phyloP scores from a whole-genome alignment of 2,797 vertebrate species.

The Helicolenus hilgendorfi region DNA sequence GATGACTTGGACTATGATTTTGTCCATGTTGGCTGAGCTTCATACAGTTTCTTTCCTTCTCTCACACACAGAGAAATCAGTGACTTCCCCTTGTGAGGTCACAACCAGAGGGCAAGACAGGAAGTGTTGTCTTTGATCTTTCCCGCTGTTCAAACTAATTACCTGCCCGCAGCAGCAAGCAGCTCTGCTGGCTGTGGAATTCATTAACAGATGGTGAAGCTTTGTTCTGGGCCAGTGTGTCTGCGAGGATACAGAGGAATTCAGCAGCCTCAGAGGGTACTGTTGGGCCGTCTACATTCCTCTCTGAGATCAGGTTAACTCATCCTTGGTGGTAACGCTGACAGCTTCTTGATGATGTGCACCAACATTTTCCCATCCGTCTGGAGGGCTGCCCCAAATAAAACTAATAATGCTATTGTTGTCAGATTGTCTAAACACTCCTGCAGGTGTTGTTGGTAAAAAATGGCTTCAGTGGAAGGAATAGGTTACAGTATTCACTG shows the following conservation, averaged over 20 bases:
- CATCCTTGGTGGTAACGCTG: neutral
- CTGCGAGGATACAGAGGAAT: slow-evolving; percentile 55
- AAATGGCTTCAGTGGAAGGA: neutral
- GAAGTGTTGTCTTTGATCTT: slow-evolving; percentile 81
- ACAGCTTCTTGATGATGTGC: neutral
- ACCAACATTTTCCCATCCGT: neutral
- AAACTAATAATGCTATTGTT: neutral
- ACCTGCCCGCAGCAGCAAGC: slow-evolving; percentile 76
- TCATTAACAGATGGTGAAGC: slow-evolving; percentile 78
- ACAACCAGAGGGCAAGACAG: slow-evolving; percentile 72
- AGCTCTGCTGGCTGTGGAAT: slow-evolving; percentile 67
- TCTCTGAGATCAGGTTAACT: slow-evolving; percentile 26
- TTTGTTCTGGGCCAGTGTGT: slow-evolving; percentile 67
- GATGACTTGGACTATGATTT: slow-evolving; percentile 1
- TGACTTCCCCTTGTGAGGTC: slow-evolving; percentile 78
- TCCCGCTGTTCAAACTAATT: slow-evolving; percentile 86
- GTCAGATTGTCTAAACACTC: neutral
- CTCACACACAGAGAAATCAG: slow-evolving; percentile 64
- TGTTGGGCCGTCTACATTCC: neutral
- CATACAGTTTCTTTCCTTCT: slow-evolving; percentile 17
- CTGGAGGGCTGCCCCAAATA: neutral
- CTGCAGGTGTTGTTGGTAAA: neutral
- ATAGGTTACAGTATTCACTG: neutral
- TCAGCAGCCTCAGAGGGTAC: slow-evolving; percentile 10
- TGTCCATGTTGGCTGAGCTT: slow-evolving; percentile 8